Evolutionary conservation across 2,888 invertebrate species (phyloP), one percentile per base, ranked within the genome.

Genomic region (Reticulitermes lucifugus): DNA sequence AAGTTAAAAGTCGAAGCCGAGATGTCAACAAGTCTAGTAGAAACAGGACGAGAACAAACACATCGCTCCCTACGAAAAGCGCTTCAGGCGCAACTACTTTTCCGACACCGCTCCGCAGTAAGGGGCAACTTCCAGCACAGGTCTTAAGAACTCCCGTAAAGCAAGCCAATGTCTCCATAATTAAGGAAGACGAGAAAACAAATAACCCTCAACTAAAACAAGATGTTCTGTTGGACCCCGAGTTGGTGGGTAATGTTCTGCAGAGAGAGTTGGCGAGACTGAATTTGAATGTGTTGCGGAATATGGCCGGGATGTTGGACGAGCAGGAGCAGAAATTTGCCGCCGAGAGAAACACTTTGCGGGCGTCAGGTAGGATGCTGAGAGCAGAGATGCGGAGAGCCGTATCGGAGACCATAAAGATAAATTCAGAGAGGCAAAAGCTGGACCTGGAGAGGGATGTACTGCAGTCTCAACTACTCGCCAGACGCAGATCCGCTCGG

Each of bases 401-500:
- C 1, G 77, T 85, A 43, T 71, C 85, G 21, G 87, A 87, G 25
- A 41, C 85, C 7, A 35, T 65, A 0, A 85, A 82, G 43, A 83
- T 87, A 41, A 55, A 83, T 22, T 71, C 85, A 12, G 87, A 86
- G 81, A 77, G 84, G n/a, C 84, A 79, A 6, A 87, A 87, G 55
- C 25, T 87, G 6, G 84, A 85, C 77, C 79, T 87, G 41, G 87
- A 87, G 70, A 65, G 86, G 14, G 87, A 87, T 51, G 70, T 87
- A n/a, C 81, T 87, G 25, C 86, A 87, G 79, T 79, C 86, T 6
- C 87, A 87, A 85, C 79, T 87, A 75, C 25, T 87, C 29, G 86
- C 70, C 18, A 65, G 85, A 2, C n/a, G 77, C 46, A 46, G 81
- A 7, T 84, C 84, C 14, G 84, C 84, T n/a, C 83, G 83, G 0